Conservation (phyloP, 2,888 invertebrate genomes). For the Stenodera caucasica region DNA sequence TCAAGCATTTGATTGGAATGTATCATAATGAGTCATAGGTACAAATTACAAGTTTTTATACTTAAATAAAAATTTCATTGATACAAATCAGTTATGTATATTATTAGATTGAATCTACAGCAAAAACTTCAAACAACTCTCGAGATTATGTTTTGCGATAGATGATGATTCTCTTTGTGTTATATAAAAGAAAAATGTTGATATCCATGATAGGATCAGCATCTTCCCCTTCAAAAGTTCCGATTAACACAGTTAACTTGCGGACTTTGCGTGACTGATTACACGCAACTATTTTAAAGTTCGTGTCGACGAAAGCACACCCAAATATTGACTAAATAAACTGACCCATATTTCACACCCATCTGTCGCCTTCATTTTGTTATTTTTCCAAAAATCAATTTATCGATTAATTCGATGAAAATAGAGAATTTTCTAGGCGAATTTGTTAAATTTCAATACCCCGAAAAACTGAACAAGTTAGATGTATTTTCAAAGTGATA, state of each 20-base stretch:
- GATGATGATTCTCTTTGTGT: neutral
- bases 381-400: neutral
- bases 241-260: conserved; percentile 39
- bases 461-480: too few species aligned
- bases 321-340: conserved; percentile 36
- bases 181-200: conserved; percentile 6
- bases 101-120: neutral
- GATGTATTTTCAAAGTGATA: too few species aligned
- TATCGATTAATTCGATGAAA: neutral
- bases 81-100: neutral
- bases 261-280: conserved; percentile 36
- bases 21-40: neutral
- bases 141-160: too few species aligned
- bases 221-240: conserved; percentile 27
- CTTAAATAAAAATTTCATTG: neutral
- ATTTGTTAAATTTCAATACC: too few species aligned
- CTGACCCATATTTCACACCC: conserved; percentile 40
- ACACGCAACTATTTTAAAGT: conserved; percentile 35
- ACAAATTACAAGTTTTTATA: neutral
- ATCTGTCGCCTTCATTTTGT: neutral
- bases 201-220: conserved; percentile 21
- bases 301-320: conserved; percentile 33
- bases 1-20: neutral
- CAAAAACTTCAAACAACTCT: too few species aligned
- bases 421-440: too few species aligned